Base-by-base conservation (phyloP, 2,888 invertebrate species). In the Pocota personata region DNA sequence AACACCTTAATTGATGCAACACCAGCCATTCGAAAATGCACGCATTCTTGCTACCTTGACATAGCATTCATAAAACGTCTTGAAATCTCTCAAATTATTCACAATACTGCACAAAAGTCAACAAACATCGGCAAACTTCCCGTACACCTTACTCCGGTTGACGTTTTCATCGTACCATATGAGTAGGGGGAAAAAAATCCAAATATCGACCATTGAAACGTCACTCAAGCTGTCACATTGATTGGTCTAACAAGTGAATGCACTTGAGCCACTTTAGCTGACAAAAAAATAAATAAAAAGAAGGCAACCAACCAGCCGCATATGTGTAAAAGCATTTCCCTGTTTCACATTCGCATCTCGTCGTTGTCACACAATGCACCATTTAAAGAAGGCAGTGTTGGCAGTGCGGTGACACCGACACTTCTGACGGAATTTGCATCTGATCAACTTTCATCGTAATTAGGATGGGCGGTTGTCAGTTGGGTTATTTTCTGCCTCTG, bases 181-280 rank as follows among this genome's bases (percentile, higher is more conserved):
- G 48, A 55, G 57, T 21, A n/a, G 7, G 8, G 37, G 2, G 12
- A 35, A 30, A 75, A 62, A 57, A 80, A 62, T 75, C 84, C 55
- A 77, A 82, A 86, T 86, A 86, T 80, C 86, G 76, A 82, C 86
- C 86, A 86, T 86, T 86, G 86, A 86, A 86, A 82, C n/a, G 86
- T 86, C 86, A 86, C 76, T 86, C 86, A 86, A 82, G 21, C 76
- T 86, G 86, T 82, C 86, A 86, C 82, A 86, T 86, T 86, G 86
- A 86, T 86, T 86, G 82, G 86, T 82, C 86, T 86, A 86, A 86
- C 86, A 86, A 86, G 86, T 82, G 86, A 86, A 86, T 86, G 86
- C 86, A 86, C 86, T 86, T 86, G 86, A 86, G 86, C 72, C 86
- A 86, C 86, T 86, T 86, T 82, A 57, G 64, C 46, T 64, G 69